Evolutionary conservation across 2,888 invertebrate genomes (phyloP).

Genomic region (Archaeoteleia sp.): DNA sequence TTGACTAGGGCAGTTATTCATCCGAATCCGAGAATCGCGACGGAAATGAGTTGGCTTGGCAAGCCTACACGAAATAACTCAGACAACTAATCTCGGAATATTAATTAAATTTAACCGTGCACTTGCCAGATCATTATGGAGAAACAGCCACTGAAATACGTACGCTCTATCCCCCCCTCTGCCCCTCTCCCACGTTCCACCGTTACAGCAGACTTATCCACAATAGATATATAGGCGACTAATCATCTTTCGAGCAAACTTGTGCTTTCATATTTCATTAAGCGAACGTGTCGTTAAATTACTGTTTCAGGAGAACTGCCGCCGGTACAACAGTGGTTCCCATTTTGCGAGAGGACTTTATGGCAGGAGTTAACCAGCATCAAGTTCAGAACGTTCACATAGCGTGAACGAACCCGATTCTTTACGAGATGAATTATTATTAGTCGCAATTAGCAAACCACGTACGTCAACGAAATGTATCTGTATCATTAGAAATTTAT

Average conservation of each 20-base stretch:
- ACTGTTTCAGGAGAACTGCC: conserved; percentile 79
- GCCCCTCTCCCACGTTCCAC: neutral
- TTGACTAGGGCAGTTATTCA: too few species aligned
- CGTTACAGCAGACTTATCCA: neutral
- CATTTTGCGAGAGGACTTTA: conserved; percentile 81
- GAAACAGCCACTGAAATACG: conserved; percentile 8
- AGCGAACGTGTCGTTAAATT: conserved; percentile 51
- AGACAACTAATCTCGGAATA: conserved; percentile 10
- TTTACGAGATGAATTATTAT: conserved; percentile 48
- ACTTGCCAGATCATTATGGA: conserved; percentile 10
- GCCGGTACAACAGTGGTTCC: conserved; percentile 79
- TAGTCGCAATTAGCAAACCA: conserved; percentile 31
- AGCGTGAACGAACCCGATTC: conserved; percentile 59
- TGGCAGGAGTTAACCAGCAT: conserved; percentile 78
- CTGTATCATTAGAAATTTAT: conserved; percentile 5
- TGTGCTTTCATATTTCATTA: conserved; percentile 11
- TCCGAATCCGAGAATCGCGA: too few species aligned
- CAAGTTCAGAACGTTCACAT: conserved; percentile 65
- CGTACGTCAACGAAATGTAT: conserved; percentile 41
- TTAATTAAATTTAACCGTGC: conserved; percentile 13
- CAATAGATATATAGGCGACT: conserved; percentile 2
- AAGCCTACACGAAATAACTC: conserved; percentile 3
- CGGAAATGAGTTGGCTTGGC: conserved; percentile 6
- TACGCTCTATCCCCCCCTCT: neutral
- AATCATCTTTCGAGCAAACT: conserved; percentile 6